These are phyloP conservation scores for Pampusana beccarii DNA, from an alignment of 2,113 vertebrate genomes.

Conservation along the genomic window DNA sequence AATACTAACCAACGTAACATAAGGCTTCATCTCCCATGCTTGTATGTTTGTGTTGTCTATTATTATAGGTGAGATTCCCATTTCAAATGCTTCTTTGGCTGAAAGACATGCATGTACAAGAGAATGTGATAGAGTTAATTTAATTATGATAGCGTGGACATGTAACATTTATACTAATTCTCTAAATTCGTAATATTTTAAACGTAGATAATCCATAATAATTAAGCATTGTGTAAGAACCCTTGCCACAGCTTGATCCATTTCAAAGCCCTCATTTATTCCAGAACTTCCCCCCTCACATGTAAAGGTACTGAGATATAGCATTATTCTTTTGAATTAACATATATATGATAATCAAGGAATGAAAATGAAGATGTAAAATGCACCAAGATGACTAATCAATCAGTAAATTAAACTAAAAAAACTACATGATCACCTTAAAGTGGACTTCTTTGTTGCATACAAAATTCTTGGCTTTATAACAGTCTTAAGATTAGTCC, in stretches of 20 bases:
- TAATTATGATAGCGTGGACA: background rate
- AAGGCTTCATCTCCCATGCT: slow-evolving; percentile 98
- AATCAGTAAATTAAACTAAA: slow-evolving; percentile 37
- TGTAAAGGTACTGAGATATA: background rate
- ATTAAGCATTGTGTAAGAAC: background rate
- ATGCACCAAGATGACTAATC: slow-evolving; percentile 11
- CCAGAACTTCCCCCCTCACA: background rate
- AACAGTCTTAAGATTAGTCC: slow-evolving; percentile 65
- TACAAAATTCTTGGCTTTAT: slow-evolving; percentile 56
- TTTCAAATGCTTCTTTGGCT: slow-evolving; percentile 93
- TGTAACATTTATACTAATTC: background rate
- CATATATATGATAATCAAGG: background rate
- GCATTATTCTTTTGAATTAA: background rate
- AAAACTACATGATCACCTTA: slow-evolving; percentile 48
- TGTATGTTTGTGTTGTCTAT: slow-evolving; percentile 98
- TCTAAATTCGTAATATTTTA: background rate
- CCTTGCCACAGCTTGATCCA: background rate
- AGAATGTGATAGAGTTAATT: background rate
- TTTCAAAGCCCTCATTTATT: background rate
- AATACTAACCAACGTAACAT: slow-evolving; percentile 90
- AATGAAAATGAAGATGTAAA: slow-evolving; percentile 40
- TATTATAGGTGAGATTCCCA: slow-evolving; percentile 87
- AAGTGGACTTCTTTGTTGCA: slow-evolving; percentile 63
- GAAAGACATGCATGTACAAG: slow-evolving; percentile 62
- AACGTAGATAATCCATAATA: background rate